These are phyloP conservation scores for Hiodon alosoides DNA, from an alignment of 2,113 vertebrate species.

Conservation along the genomic window DNA sequence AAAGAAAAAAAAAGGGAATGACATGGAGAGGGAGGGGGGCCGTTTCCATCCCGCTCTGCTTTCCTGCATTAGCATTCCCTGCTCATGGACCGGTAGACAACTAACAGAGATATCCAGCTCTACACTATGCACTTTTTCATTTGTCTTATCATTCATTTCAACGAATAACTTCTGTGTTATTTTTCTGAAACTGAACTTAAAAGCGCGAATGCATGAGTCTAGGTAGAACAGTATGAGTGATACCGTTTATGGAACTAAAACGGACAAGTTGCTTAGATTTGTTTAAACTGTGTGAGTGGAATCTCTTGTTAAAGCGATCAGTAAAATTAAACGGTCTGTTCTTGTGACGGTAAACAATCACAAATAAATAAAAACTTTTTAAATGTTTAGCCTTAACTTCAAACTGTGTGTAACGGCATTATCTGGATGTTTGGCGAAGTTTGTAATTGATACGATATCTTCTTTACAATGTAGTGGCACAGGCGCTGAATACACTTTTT, in stretches of 20 bases:
- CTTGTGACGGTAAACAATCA: neutral
- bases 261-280: neutral
- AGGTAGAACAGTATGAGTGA: neutral
- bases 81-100: conserved; percentile 81
- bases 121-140: conserved; percentile 70
- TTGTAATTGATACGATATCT: neutral
- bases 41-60: conserved; percentile 36
- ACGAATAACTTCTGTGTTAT: conserved; percentile 59
- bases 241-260: neutral
- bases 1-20: conserved; percentile 44
- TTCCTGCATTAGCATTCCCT: conserved; percentile 83
- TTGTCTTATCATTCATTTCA: conserved; percentile 70
- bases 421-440: neutral
- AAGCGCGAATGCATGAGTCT: conserved; percentile 30
- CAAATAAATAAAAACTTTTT: too few species aligned
- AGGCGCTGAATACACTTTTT: conserved; percentile 9
- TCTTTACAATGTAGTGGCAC: neutral
- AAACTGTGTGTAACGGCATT: neutral
- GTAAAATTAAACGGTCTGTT: neutral
- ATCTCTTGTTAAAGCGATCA: conserved; percentile 12
- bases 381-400: neutral
- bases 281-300: neutral
- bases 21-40: conserved; percentile 39
- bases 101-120: conserved; percentile 91
- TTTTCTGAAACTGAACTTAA: conserved; percentile 39